phyloP scores from a whole-genome alignment of 1,140 invertebrate species.

The Berghia stephanieae region DNA sequence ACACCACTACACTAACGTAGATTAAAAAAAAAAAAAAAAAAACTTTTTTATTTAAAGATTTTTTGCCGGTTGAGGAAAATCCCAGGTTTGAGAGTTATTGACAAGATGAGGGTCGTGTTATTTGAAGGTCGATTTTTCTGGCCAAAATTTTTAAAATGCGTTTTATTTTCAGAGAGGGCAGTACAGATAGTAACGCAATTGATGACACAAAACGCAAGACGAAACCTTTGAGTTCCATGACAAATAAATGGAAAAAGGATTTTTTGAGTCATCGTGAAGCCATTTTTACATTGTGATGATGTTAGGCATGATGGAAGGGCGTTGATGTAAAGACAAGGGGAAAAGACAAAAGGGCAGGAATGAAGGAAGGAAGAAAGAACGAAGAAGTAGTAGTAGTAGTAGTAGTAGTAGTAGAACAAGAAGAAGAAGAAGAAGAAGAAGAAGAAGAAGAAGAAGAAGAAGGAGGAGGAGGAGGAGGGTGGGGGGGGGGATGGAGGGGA shows the following conservation, averaged over 20 bases:
- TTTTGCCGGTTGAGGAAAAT: no score
- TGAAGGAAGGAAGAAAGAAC: neutral
- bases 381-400: neutral
- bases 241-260: no score
- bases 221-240: neutral
- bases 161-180: neutral
- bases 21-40: neutral
- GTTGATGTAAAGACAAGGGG: neutral
- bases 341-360: neutral
- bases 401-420: neutral
- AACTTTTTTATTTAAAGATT: no score
- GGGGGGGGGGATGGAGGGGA: neutral
- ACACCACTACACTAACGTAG: no score
- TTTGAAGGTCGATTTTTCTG: no score
- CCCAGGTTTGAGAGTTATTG: no score
- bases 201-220: neutral
- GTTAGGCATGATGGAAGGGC: neutral
- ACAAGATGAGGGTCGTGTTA: no score
- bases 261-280: no score
- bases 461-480: neutral
- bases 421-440: neutral
- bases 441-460: neutral
- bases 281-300: no score
- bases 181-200: neutral
- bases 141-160: no score